Conservation (phyloP, 2,797 vertebrate species). For the Capromys pilorides region DNA sequence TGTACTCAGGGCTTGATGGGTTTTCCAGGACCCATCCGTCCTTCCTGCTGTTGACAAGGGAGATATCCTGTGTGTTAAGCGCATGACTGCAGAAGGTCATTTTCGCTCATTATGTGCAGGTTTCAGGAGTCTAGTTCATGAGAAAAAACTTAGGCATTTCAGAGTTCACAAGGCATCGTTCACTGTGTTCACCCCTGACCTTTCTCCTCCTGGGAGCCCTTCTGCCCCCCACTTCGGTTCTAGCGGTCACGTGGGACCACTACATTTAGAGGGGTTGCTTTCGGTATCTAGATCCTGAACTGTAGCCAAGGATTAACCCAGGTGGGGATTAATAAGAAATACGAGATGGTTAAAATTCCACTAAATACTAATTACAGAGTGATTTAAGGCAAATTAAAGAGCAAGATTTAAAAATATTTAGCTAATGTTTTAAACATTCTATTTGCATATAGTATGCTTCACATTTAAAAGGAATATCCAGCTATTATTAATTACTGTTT, state of each 20-base stretch:
- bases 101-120: conserved; percentile 3
- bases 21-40: conserved; percentile 66
- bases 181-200: not conserved
- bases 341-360: conserved; percentile 30
- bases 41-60: conserved; percentile 73
- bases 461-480: conserved; percentile 29
- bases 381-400: conserved; percentile 55
- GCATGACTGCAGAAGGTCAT: conserved; percentile 42
- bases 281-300: not conserved
- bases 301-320: conserved; percentile 10
- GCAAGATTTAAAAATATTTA: conserved; percentile 59
- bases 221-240: not conserved
- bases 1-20: conserved; percentile 43
- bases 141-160: conserved; percentile 36
- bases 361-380: conserved; percentile 11
- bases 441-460: conserved; percentile 50
- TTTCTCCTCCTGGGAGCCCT: not conserved
- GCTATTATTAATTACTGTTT: conserved; percentile 37
- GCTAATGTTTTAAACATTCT: conserved; percentile 45
- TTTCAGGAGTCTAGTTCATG: not conserved
- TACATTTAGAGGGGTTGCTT: not conserved
- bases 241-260: not conserved
- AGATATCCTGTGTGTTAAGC: conserved; percentile 63
- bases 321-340: conserved; percentile 48
- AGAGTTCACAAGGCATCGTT: not conserved